Evolutionary conservation across 2,797 vertebrate genomes (phyloP).

Genomic region (Schizothorax lantsangensis): DNA sequence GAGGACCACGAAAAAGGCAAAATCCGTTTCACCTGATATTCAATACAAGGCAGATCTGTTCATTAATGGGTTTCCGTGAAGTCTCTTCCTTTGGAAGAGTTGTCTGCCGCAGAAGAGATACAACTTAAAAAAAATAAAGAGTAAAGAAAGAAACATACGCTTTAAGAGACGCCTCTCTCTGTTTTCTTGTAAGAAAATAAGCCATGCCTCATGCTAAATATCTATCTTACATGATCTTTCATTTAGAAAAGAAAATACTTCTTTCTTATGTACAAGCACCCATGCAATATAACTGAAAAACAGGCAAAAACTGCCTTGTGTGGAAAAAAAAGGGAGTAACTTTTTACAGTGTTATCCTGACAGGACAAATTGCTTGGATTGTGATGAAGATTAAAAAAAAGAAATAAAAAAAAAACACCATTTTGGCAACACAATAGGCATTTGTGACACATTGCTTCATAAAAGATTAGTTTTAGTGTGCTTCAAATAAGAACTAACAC

Average conservation of each 20-base stretch:
- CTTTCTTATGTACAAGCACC: conserved; percentile 91
- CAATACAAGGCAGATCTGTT: conserved; percentile 45
- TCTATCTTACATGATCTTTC: conserved; percentile 99
- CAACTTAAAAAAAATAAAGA: conserved; percentile 42
- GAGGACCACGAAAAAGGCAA: conserved; percentile 43
- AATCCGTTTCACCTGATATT: conserved; percentile 46
- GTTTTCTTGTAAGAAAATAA: conserved; percentile 99
- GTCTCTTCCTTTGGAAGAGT: conserved; percentile 97
- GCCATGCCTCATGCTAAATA: conserved; percentile 99
- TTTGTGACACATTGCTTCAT: conserved; percentile 72
- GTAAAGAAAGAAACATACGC: conserved; percentile 85
- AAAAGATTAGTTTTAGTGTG: conserved; percentile 67
- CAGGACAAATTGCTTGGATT: conserved; percentile 85
- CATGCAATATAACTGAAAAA: conserved; percentile 93
- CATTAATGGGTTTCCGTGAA: conserved; percentile 60
- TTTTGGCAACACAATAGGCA: conserved; percentile 77
- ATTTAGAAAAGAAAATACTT: conserved; percentile 89
- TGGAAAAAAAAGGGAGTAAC: conserved; percentile 74
- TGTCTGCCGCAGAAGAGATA: conserved; percentile 88
- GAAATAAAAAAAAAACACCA: conserved; percentile 66
- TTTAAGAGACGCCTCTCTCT: conserved; percentile 93
- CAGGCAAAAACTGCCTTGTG: conserved; percentile 82
- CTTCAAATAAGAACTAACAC: conserved; percentile 36
- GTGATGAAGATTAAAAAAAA: conserved; percentile 79
- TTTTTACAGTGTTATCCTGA: conserved; percentile 85